These are phyloP conservation scores for Phataginus tricuspis DNA, from an alignment of 2,797 vertebrate species.

Conservation along the genomic window DNA sequence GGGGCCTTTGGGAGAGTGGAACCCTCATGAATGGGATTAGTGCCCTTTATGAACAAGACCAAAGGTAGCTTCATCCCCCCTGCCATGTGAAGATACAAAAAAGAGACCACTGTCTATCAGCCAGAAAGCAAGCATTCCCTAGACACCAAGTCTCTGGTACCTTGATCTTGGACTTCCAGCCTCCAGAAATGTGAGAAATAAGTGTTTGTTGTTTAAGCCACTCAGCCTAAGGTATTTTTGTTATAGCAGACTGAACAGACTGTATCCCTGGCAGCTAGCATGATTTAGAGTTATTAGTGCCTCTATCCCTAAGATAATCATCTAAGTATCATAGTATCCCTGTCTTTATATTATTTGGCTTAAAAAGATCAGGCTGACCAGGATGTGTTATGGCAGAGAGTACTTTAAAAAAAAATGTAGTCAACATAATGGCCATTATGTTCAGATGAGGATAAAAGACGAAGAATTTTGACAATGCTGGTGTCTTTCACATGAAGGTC, in stretches of 20 bases:
- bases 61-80: neutral
- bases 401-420: neutral
- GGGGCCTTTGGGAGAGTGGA: neutral
- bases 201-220: neutral
- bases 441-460: constrained; percentile 45
- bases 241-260: neutral
- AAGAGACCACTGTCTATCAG: neutral
- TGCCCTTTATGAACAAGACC: neutral
- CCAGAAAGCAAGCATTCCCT: neutral
- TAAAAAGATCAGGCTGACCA: constrained; percentile 49
- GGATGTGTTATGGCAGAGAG: neutral
- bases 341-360: constrained; percentile 34
- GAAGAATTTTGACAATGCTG: neutral
- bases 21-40: neutral
- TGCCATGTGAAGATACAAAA: neutral
- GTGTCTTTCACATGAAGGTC: neutral
- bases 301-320: neutral
- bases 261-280: neutral
- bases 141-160: neutral
- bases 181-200: neutral
- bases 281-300: neutral
- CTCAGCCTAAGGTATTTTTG: neutral
- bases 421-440: neutral
- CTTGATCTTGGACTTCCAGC: neutral
- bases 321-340: neutral